Evolutionary conservation across 1,140 invertebrate species (phyloP), one percentile per base, ranked within the genome.

Genomic region (Apis laboriosa): DNA sequence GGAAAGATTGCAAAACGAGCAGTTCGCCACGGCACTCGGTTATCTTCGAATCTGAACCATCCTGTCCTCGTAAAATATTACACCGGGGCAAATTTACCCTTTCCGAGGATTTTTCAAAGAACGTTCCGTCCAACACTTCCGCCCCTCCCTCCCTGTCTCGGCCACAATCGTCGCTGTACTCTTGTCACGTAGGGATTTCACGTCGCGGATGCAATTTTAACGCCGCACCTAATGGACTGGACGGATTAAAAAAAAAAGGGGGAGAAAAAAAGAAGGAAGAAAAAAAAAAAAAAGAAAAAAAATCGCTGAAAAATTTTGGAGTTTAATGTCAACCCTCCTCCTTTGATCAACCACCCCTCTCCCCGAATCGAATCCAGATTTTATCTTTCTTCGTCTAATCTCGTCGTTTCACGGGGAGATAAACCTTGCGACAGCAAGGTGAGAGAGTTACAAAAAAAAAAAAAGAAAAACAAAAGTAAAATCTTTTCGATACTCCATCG

Each of bases 1-100:
- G 78, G 71, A 80, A 56, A 80, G 79, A 80, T 75, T 66, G 79
- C 58, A n/a, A 80, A 80, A 80, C 79, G 79, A 67, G 79, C 79
- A 80, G 71, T 34, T 75, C 79, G 17, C 34, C 71, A 67, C 58
- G 67, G 55, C 34, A 34, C 70, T 28, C 49, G 55, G 77, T 79
- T 79, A 71, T 79, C 77, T 79, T 72, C 77, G 77, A 79, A 70
- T 79, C 56, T 67, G 24, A 43, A 34, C 77, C 53, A 60, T 79
- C 43, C 78, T 53, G 78, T 80, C 70, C 70, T 80, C 61, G 71
- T 74, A 66, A 80, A 80, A 80, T 80, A 80, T 80, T 80, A 75
- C 79, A 67, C 63, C 79, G 53, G 51, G 34, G 49, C 60, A 74
- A 74, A 80, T 80, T 80, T 74, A 60, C 78, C 61, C 78, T 43